Base-by-base conservation (phyloP, 2,113 vertebrate species). In the Stegostoma tigrinum region DNA sequence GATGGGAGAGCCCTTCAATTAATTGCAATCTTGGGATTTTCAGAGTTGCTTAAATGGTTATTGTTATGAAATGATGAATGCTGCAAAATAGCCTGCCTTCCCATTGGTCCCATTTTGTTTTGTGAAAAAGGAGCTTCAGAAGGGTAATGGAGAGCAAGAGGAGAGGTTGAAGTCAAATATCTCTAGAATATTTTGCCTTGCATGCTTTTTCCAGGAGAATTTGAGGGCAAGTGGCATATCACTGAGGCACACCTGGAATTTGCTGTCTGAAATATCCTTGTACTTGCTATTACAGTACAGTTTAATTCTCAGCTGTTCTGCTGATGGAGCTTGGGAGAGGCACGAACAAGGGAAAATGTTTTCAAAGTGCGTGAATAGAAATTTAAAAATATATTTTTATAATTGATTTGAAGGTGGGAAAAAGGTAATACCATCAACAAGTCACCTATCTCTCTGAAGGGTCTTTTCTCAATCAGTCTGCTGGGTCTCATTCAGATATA, bases 51-150 rank as follows among this genome's bases (percentile, higher is more conserved):
- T 93, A 61, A 93, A 3, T 93, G 55, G 61, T 66, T 34, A 66
- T 34, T 61, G 66, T 21, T 21, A 34, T 93, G 87, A 34, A 61
- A 38, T 93, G 61, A 38, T 15, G 10, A 15, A 34, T n/a, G 61
- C 89, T 52, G 45, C 10, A 87, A 87, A 87, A 30, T 87, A 87
- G 85, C 45, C 45, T 93, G 89, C 61, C 89, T 93, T 91, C n/a
- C n/a, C 30, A n/a, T 90, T 12, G 61, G 34, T 38, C 5, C 34
- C 55, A 91, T 90, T 61, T 90, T 91, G n/a, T 64, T 90, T 64
- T n/a, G 1, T 2, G 55, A 21, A 38, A 64, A 64, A 91, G 14
- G 78, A 38, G 78, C 42, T 80, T n/a, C 3, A 4, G n/a, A 3
- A 2, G 75, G 19, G 80, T 30, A 30, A 4, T 0, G n/a, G n/a